Evolutionary conservation across 2,888 invertebrate species (phyloP), one percentile per base, ranked within the genome.

Genomic region (Drosophila neotestacea): DNA sequence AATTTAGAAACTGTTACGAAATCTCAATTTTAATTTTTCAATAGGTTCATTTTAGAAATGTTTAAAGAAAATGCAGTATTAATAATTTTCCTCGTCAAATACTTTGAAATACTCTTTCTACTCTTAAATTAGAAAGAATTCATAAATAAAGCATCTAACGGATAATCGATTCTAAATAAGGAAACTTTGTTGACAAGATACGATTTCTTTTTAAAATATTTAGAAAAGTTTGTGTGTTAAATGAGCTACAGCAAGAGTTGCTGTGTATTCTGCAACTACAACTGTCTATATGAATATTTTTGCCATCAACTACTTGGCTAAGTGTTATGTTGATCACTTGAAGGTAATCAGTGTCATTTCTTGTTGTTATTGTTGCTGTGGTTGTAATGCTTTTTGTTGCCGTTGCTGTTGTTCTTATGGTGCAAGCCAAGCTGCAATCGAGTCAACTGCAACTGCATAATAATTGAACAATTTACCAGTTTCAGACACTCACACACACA

Each of bases 391-490:
- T 22, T 22, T 22, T 11, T 56, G 61, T n/a, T 68, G 56, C 6
- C 13, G 58, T 4, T 59, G 62, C 7, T 47, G 51, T 7, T 68
- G 63, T 22, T 64, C 39, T 51, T 42, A 34, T 51, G 32, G 38
- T 54, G 16, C 16, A 6, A 30, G 48, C 34, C 16, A 54, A 55
- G 36, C 48, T 44, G 42, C 62, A 32, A 54, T 47, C 55, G 38
- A 63, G 73, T 47, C 73, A 72, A 69, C 71, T 78, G 76, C 77
- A 44, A 54, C 44, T 78, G 79, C 84, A 84, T 77, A 68, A 67
- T 85, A 91, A 91, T 91, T 91, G 90, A 91, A 89, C 91, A 91
- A 91, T 91, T 91, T 91, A 90, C 90, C 77, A 85, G 91, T 90
- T 91, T 89, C 73, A 50, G 32, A 50, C 51, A 56, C 47, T 44